Evolutionary conservation across 1,140 invertebrate species (phyloP).

Genomic region (Musca vetustissima): DNA sequence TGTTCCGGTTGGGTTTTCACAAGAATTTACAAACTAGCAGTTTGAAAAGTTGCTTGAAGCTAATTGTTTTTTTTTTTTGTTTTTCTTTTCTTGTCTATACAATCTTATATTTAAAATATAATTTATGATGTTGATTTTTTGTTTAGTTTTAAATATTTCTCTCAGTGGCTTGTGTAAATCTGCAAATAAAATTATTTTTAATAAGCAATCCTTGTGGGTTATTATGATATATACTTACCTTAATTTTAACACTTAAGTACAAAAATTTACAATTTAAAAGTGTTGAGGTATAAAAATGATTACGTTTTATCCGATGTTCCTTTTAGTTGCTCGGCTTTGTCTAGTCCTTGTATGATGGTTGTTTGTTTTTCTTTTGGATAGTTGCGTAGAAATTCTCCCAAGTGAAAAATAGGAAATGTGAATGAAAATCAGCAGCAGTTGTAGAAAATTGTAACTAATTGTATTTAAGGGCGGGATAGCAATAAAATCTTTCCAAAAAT

Average conservation of each 20-base stretch:
- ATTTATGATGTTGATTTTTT: constrained; percentile 10
- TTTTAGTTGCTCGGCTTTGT: constrained; percentile 6
- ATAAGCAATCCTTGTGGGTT: no score
- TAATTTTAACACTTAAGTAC: constrained; percentile 54
- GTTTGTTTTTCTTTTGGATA: no score
- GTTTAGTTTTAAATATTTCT: neutral
- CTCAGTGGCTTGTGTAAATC: constrained; percentile 13
- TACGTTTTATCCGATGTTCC: constrained; percentile 35
- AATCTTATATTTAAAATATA: constrained; percentile 27
- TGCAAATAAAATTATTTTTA: neutral
- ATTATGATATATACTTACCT: constrained; percentile 35
- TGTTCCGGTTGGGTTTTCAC: constrained; percentile 13
- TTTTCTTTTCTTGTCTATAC: constrained; percentile 37
- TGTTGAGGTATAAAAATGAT: constrained; percentile 54
- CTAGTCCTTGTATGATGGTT: neutral
- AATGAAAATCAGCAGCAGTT: neutral
- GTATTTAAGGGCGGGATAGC: neutral
- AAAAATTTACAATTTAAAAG: constrained; percentile 46
- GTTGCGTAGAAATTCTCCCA: no score
- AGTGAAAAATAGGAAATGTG: no score
- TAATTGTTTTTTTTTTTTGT: constrained; percentile 42
- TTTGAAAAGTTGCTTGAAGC: constrained; percentile 45
- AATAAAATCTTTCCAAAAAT: constrained; percentile 17
- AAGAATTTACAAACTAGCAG: neutral
- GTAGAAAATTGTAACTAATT: constrained; percentile 14